Conservation (phyloP, 2,797 vertebrate genomes). For the Oreochromis grahami region DNA sequence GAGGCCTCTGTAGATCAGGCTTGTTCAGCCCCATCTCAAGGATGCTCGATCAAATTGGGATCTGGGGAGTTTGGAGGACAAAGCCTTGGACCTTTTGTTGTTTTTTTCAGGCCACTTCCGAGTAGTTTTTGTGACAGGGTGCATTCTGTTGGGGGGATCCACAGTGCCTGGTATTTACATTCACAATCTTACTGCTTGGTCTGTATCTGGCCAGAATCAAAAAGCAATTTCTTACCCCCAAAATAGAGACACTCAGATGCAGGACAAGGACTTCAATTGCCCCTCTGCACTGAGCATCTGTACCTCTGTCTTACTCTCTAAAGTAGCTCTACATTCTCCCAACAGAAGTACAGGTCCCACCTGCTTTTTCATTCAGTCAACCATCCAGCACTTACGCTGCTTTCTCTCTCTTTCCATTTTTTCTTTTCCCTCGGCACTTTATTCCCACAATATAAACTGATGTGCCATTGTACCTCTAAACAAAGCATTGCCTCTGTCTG, state of each 20-base stretch:
- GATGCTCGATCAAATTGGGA: not conserved
- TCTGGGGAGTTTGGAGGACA: not conserved
- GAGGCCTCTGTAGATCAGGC: not conserved
- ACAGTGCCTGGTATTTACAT: not conserved
- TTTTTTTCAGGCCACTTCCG: not conserved
- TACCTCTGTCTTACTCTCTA: slow-evolving; percentile 2
- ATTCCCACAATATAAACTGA: slow-evolving; percentile 16
- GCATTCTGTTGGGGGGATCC: not conserved
- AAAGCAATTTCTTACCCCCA: not conserved
- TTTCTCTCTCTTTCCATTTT: not conserved
- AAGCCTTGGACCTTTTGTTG: not conserved
- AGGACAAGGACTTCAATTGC: not conserved
- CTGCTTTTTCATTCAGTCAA: slow-evolving; percentile 28
- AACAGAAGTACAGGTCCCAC: slow-evolving; percentile 31
- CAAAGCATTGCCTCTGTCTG: slow-evolving; percentile 9
- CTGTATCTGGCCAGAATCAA: not conserved
- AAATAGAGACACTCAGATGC: not conserved
- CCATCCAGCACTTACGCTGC: slow-evolving; percentile 14
- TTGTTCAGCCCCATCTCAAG: not conserved
- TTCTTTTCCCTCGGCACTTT: not conserved
- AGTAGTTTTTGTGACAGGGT: not conserved
- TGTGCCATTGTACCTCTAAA: slow-evolving; percentile 27
- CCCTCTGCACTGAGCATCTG: not conserved
- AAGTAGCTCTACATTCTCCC: slow-evolving; percentile 38
- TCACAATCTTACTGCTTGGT: not conserved